Conservation (phyloP, 2,888 invertebrate genomes). For the Drosophila quinaria region DNA sequence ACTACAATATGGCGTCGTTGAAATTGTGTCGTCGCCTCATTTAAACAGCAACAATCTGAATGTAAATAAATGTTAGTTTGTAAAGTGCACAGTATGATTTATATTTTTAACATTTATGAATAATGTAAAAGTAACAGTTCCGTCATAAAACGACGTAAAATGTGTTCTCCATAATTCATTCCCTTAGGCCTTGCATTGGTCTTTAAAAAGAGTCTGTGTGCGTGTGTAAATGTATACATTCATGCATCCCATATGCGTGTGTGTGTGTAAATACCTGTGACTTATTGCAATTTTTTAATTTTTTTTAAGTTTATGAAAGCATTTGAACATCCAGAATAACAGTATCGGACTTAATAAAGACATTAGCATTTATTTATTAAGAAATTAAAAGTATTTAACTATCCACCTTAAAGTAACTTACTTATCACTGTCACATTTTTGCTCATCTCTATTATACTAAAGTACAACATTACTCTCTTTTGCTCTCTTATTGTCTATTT, state of each 20-base stretch:
- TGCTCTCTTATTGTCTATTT: constrained; percentile 34
- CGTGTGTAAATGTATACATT: background rate
- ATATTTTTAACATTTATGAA: constrained; percentile 12
- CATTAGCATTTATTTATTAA: background rate
- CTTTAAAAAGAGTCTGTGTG: constrained; percentile 31
- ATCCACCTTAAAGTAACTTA: background rate
- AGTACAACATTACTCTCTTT: constrained; percentile 9
- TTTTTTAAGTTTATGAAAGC: too few species aligned
- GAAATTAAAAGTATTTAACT: background rate
- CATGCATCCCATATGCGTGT: background rate
- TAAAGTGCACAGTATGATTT: background rate
- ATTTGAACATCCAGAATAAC: background rate
- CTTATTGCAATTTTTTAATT: background rate
- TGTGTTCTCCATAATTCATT: background rate
- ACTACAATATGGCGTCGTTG: constrained; percentile 75
- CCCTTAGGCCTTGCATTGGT: constrained; percentile 65
- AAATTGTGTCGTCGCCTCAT: constrained; percentile 74
- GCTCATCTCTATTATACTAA: constrained; percentile 15
- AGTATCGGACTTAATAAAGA: too few species aligned
- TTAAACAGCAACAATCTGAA: constrained; percentile 54
- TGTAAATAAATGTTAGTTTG: constrained; percentile 36
- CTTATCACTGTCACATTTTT: constrained; percentile 14
- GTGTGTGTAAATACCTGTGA: constrained; percentile 8
- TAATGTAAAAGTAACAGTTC: constrained; percentile 21
- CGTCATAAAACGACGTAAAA: background rate